phyloP scores from a whole-genome alignment of 2,113 vertebrate species.

The Bufo gargarizans region DNA sequence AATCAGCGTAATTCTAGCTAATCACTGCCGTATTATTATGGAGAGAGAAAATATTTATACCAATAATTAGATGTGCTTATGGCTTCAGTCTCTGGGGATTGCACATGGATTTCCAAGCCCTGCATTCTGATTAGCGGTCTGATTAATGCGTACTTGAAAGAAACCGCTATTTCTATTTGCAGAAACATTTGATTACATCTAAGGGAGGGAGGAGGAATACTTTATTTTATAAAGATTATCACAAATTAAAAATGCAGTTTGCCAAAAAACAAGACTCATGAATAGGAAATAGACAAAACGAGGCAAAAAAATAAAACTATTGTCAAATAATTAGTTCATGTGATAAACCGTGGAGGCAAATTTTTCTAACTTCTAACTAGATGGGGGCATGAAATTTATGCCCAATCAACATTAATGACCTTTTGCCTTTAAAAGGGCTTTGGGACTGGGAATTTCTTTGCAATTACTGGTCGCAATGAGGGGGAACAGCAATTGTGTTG shows the following conservation, averaged over 20 bases:
- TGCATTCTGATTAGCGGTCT: constrained; percentile 19
- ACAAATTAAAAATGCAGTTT: not conserved
- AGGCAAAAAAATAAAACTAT: not conserved
- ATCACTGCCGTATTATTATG: constrained; percentile 18
- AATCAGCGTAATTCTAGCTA: constrained; percentile 31
- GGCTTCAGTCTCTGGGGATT: constrained; percentile 27
- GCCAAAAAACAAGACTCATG: not conserved
- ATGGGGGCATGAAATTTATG: not conserved
- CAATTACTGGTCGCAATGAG: no score
- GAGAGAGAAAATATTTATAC: constrained; percentile 31
- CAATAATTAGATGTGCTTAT: constrained; percentile 34
- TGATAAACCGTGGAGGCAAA: not conserved
- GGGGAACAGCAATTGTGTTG: no score
- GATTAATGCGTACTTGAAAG: constrained; percentile 16
- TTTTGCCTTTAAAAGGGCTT: no score
- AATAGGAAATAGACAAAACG: not conserved
- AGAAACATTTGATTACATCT: constrained; percentile 8
- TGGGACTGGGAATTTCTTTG: no score
- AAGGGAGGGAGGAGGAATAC: not conserved
- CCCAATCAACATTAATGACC: no score
- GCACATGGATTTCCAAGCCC: not conserved
- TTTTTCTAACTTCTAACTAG: not conserved
- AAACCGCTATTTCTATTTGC: constrained; percentile 1
- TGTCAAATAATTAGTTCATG: not conserved
- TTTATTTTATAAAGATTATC: not conserved